phyloP scores from a whole-genome alignment of 2,113 vertebrate species.

The Lagopus leucura region DNA sequence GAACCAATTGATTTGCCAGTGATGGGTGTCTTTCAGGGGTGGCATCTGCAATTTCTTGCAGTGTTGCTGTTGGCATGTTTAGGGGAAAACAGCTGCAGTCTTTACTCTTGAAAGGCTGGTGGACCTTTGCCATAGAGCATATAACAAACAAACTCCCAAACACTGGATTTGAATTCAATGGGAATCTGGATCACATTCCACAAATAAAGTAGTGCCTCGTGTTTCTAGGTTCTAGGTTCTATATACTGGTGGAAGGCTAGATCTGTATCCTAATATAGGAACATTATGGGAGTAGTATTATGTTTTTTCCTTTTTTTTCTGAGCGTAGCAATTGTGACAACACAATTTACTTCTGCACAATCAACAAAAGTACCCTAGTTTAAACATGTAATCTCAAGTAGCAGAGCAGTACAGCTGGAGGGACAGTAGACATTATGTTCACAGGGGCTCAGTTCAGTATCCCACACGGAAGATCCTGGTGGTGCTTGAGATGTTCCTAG shows the following conservation, averaged over 20 bases:
- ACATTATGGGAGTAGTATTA: not conserved
- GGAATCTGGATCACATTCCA: not conserved
- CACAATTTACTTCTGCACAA: not conserved
- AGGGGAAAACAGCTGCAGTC: not conserved
- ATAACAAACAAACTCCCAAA: not conserved
- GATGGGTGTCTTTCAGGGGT: fast-evolving
- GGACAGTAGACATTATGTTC: not conserved
- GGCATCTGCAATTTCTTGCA: not conserved
- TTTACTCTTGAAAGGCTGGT: not conserved
- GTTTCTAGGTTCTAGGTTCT: not conserved
- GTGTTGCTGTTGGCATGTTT: not conserved
- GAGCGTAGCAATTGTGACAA: not conserved
- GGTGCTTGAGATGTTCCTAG: not conserved
- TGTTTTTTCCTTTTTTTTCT: not conserved
- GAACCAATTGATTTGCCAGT: not conserved
- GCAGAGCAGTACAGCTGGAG: not conserved
- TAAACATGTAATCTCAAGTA: not conserved
- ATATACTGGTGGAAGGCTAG: not conserved
- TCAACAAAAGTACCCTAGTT: not conserved
- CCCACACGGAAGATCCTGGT: not conserved
- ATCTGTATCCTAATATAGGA: not conserved
- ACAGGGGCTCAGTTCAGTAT: not conserved
- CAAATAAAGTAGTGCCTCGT: not conserved
- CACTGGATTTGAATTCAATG: not conserved
- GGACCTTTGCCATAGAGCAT: not conserved